Evolutionary conservation across 1,140 invertebrate genomes (phyloP).

Genomic region (Orchesella cincta): DNA sequence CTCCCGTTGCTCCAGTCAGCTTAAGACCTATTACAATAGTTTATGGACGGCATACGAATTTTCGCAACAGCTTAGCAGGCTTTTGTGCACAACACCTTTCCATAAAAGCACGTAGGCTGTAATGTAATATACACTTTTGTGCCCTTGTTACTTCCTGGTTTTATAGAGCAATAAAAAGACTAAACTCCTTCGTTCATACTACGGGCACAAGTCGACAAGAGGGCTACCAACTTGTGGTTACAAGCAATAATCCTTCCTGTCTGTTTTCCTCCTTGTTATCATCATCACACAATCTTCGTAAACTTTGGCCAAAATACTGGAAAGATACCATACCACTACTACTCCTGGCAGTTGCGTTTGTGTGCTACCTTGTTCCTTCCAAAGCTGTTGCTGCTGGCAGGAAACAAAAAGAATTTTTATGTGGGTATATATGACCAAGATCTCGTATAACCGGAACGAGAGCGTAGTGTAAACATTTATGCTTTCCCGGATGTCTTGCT

Average conservation of each 20-base stretch:
- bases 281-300: constrained; percentile 1
- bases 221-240: constrained; percentile 10
- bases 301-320: neutral
- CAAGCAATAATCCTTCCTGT: constrained; percentile 25
- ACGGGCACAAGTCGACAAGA: neutral
- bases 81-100: neutral
- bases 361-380: constrained; percentile 11
- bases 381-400: constrained; percentile 2
- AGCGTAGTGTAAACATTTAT: neutral
- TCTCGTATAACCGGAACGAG: neutral
- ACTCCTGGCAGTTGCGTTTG: constrained; percentile 23
- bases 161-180: neutral
- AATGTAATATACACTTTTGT: too few relatives aligned
- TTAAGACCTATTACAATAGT: too few relatives aligned
- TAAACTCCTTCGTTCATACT: neutral
- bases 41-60: too few relatives aligned
- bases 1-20: too few relatives aligned
- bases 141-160: too few relatives aligned
- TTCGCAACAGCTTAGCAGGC: too few relatives aligned
- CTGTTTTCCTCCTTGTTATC: constrained; percentile 17
- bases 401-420: neutral
- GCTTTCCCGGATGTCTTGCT: neutral
- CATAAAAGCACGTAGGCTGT: neutral
- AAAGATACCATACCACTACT: neutral
- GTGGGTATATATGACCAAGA: neutral